Evolutionary conservation across 2,113 vertebrate genomes (phyloP).

Genomic region (Odontesthes bonariensis): DNA sequence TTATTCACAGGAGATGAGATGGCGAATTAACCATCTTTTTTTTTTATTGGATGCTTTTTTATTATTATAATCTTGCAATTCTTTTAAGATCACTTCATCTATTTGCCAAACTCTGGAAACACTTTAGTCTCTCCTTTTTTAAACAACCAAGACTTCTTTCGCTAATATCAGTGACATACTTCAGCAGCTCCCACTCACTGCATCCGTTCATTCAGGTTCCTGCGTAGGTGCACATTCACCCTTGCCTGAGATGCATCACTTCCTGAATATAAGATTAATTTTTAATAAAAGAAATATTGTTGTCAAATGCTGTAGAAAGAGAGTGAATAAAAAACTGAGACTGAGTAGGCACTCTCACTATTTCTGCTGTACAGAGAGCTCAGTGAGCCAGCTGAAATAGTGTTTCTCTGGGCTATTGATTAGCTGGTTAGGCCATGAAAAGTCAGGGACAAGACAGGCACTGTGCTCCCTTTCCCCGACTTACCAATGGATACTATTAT

Average conservation of each 20-base stretch:
- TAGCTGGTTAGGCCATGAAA: conserved; percentile 76
- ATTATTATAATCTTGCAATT: conserved; percentile 6
- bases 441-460: conserved; percentile 63
- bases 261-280: conserved; percentile 27
- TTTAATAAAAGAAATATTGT: conserved; percentile 38
- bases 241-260: conserved; percentile 28
- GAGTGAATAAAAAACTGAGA: conserved; percentile 1
- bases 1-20: conserved; percentile 10
- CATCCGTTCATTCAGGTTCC: conserved; percentile 11
- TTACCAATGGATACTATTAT: conserved; percentile 30
- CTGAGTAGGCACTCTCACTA: conserved; percentile 42
- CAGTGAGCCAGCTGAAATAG: conserved; percentile 64
- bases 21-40: neutral
- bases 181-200: conserved; percentile 38
- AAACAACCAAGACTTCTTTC: conserved; percentile 21
- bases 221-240: conserved; percentile 34
- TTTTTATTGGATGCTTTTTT: neutral
- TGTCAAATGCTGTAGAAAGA: conserved; percentile 8
- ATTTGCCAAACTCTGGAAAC: neutral
- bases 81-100: conserved; percentile 1
- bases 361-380: conserved; percentile 58
- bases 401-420: conserved; percentile 78
- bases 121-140: neutral
- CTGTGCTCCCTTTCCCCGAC: conserved; percentile 57
- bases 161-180: conserved; percentile 44